A percentile compares a stretch with the other conserved stretches of the same genome.
phyloP scores from a whole-genome alignment of 2,888 invertebrate species.

The Rosalia funebris region DNA sequence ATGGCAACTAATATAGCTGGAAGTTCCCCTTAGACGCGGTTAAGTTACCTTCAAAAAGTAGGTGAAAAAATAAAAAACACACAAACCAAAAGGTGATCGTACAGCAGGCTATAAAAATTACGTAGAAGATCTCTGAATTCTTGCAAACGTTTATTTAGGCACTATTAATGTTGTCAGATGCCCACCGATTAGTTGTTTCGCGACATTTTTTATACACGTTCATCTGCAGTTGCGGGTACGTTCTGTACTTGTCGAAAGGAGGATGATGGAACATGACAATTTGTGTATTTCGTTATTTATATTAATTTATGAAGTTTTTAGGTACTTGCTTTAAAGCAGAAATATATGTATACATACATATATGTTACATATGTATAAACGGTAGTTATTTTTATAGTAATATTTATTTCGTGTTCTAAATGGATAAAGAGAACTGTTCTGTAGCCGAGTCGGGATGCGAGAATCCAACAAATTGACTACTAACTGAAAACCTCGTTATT shows the following conservation, averaged over 20 bases:
- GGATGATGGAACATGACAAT: slow-evolving; percentile 40
- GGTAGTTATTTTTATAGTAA: slow-evolving; percentile 33
- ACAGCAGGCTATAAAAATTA: slow-evolving; percentile 35
- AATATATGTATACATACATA: slow-evolving; percentile 26
- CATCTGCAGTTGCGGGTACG: slow-evolving; percentile 24
- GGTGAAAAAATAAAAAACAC: slow-evolving; percentile 14
- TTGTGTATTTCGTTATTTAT: slow-evolving; percentile 40
- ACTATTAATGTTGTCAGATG: slow-evolving; percentile 27
- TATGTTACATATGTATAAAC: slow-evolving; percentile 26
- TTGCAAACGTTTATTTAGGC: slow-evolving; percentile 30
- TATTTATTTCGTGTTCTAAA: slow-evolving; percentile 28
- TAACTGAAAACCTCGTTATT: too few relatives aligned
- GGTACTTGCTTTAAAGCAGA: slow-evolving; percentile 31
- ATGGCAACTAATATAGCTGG: slow-evolving; percentile 65
- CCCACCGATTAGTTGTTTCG: slow-evolving; percentile 27
- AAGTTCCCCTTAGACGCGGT: slow-evolving; percentile 15
- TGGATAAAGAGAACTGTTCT: slow-evolving; percentile 34
- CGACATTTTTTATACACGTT: slow-evolving; percentile 11
- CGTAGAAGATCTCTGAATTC: slow-evolving; percentile 32
- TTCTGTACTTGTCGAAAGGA: slow-evolving; percentile 23
- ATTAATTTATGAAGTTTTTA: slow-evolving; percentile 40
- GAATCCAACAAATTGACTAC: too few relatives aligned
- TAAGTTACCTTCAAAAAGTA: slow-evolving; percentile 28
- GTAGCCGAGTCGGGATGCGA: slow-evolving; percentile 14
- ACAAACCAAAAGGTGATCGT: slow-evolving; percentile 17